Conservation (phyloP, 2,888 invertebrate genomes). For the Mythimna vitellina region DNA sequence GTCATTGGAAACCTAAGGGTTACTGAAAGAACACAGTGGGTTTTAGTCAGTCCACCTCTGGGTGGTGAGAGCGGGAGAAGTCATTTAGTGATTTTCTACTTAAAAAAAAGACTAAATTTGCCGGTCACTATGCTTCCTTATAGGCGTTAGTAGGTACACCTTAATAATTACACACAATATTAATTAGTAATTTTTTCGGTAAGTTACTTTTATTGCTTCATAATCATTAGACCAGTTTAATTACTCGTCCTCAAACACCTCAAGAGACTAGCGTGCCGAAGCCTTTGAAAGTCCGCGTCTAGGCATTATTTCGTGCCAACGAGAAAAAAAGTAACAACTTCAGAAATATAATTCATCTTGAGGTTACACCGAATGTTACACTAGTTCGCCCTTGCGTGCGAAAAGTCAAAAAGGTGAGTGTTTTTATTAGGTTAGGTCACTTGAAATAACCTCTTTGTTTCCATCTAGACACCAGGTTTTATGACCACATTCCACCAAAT, state of each 20-base stretch:
- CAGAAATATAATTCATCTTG: conserved; percentile 48
- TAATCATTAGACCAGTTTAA: conserved; percentile 20
- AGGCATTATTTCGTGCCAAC: conserved; percentile 31
- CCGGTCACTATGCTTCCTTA: no score
- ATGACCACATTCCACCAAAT: conserved; percentile 27
- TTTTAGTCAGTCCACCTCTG: no score
- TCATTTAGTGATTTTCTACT: no score
- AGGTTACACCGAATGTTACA: conserved; percentile 44
- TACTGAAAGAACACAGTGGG: no score
- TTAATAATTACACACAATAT: not conserved
- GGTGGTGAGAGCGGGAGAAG: no score
- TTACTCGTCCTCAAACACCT: conserved; percentile 35
- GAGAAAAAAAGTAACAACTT: conserved; percentile 29
- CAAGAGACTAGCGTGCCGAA: conserved; percentile 37
- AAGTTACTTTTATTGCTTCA: conserved; percentile 37
- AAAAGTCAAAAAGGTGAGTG: conserved; percentile 56
- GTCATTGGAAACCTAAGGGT: no score
- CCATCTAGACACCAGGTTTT: conserved; percentile 28
- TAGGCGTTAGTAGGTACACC: not conserved
- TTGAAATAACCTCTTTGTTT: conserved; percentile 31
- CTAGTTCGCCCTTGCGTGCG: conserved; percentile 46
- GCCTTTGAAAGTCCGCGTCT: conserved; percentile 22
- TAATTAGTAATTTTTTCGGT: conserved; percentile 3
- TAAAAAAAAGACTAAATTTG: not conserved
- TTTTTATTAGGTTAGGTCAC: conserved; percentile 28